Conservation (phyloP, 2,888 invertebrate genomes). For the Pseudococcus jackbeardsleyi region DNA sequence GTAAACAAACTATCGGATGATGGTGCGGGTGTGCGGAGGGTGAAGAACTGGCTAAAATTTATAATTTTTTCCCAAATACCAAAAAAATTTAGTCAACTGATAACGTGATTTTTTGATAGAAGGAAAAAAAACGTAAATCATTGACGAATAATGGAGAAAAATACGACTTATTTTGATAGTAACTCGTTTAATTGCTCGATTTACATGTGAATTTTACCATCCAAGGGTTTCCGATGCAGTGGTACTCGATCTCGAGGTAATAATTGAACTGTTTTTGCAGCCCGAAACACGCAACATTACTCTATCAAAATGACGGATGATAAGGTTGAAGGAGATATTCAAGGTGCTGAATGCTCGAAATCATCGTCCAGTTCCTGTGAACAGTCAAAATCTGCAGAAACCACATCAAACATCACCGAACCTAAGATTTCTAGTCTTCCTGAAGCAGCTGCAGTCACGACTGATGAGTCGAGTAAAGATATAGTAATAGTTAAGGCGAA, state of each 20-base stretch:
- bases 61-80: neutral
- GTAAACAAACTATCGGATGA: neutral
- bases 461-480: slow-evolving; percentile 62
- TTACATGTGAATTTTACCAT: neutral
- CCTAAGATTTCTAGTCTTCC: neutral
- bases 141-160: neutral
- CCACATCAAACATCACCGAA: neutral
- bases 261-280: neutral
- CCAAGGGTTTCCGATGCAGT: neutral
- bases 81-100: neutral
- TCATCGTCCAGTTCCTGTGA: neutral
- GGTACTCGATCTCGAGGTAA: neutral
- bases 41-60: neutral
- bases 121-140: neutral
- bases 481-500: slow-evolving; percentile 82
- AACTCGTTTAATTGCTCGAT: neutral
- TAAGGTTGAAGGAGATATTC: neutral
- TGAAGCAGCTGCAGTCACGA: neutral
- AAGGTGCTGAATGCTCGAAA: neutral
- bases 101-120: slow-evolving; percentile 8
- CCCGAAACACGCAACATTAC: neutral
- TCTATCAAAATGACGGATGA: neutral
- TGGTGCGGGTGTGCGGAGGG: neutral
- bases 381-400: neutral
- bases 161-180: neutral